Evolutionary conservation across 2,888 invertebrate genomes (phyloP).

Genomic region (Agrenia bidenticulata): DNA sequence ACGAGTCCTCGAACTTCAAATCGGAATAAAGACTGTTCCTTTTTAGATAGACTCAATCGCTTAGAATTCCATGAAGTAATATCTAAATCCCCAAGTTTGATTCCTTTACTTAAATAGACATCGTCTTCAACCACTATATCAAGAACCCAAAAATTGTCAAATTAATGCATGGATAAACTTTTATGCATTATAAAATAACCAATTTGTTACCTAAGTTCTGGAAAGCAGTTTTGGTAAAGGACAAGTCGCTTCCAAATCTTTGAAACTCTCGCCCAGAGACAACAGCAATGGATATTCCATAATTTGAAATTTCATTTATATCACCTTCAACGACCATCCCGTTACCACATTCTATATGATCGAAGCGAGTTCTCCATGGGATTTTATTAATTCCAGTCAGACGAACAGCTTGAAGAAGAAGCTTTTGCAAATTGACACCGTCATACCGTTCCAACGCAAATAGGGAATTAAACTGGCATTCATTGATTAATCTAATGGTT

Average conservation of each 20-base stretch:
- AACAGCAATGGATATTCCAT: conserved; percentile 24
- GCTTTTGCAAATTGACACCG: conserved; percentile 12
- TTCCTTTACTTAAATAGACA: not conserved
- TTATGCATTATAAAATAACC: too few species aligned
- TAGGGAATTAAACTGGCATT: conserved; percentile 25
- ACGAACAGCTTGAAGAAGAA: conserved; percentile 28
- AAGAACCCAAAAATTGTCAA: not conserved
- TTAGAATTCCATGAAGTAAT: not conserved
- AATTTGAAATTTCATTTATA: conserved; percentile 32
- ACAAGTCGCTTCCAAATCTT: conserved; percentile 26
- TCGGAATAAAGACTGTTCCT: not conserved
- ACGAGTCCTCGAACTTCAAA: conserved; percentile 2
- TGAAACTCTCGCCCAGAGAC: conserved; percentile 28
- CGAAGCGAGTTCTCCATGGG: conserved; percentile 27
- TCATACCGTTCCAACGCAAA: conserved; percentile 26
- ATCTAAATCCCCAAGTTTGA: not conserved
- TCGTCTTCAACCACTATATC: not conserved
- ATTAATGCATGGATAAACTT: too few species aligned
- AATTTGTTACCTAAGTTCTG: conserved; percentile 23
- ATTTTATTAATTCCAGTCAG: conserved; percentile 21
- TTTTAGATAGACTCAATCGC: not conserved
- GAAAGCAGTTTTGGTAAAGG: conserved; percentile 4
- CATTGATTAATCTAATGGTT: conserved; percentile 21
- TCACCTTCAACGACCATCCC: conserved; percentile 21
- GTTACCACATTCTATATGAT: conserved; percentile 22